Percentiles rank a stretch among this genome's conserved stretches.
Evolutionary conservation across 2,888 invertebrate genomes (phyloP).

Genomic region (Listrodromus nycthemerus): DNA sequence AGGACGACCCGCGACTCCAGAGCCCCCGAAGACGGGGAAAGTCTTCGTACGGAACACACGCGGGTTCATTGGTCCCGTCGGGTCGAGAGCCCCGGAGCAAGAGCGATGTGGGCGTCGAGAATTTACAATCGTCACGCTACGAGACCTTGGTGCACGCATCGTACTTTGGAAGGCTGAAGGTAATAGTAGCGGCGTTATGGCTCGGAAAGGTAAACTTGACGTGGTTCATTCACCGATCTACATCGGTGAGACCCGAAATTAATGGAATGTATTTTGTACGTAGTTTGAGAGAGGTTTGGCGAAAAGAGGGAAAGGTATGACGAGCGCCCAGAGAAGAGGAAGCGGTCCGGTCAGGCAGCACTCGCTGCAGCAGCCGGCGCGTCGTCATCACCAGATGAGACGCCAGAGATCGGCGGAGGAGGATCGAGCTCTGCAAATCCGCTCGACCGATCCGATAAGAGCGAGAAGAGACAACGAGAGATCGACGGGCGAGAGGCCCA

Average conservation of each 20-base stretch:
- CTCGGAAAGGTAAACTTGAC: neutral
- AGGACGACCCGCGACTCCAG: conserved; percentile 7
- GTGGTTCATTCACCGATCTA: conserved; percentile 27
- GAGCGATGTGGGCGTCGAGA: conserved; percentile 55
- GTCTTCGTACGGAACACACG: neutral
- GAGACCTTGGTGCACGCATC: conserved; percentile 11
- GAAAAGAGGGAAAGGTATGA: conserved; percentile 68
- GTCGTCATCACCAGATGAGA: conserved; percentile 76
- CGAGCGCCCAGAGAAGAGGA: conserved; percentile 72
- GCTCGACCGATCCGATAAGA: conserved; percentile 69
- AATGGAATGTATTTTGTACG: neutral
- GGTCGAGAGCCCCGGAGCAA: conserved; percentile 55
- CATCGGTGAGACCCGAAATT: neutral
- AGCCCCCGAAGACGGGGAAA: neutral
- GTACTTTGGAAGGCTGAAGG: neutral
- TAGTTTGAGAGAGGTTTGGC: neutral
- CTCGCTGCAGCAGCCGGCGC: conserved; percentile 79
- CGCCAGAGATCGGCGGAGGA: conserved; percentile 81
- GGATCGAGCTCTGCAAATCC: conserved; percentile 73
- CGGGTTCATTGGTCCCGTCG: conserved; percentile 63
- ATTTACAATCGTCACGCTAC: conserved; percentile 48
- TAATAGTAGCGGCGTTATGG: neutral
- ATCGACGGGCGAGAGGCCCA: conserved; percentile 71
- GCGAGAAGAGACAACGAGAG: conserved; percentile 67
- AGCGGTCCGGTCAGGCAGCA: conserved; percentile 78